These are phyloP conservation scores for Xiphophorus birchmanni DNA, from an alignment of 2,797 vertebrate species.

Conservation along the genomic window DNA sequence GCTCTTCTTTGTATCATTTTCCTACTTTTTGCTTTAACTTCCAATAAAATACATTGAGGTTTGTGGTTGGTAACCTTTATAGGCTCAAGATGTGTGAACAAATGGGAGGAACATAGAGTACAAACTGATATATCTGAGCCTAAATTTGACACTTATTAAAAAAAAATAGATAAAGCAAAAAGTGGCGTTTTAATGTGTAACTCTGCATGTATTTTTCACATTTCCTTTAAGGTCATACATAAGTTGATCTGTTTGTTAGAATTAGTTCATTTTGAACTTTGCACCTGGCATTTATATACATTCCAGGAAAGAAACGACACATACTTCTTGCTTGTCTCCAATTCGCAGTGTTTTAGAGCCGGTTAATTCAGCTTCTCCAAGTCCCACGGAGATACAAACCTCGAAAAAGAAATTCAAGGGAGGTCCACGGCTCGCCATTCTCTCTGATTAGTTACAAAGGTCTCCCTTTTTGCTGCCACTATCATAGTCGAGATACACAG, in stretches of 20 bases:
- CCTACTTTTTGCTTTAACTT: neutral
- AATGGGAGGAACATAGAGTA: neutral
- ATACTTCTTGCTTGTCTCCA: constrained; percentile 47
- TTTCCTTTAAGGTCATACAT: constrained; percentile 2
- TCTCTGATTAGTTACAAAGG: constrained; percentile 76
- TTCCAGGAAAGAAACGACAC: constrained; percentile 48
- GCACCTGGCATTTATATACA: constrained; percentile 48
- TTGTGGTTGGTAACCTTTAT: neutral
- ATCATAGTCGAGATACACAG: constrained; percentile 55
- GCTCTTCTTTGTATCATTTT: neutral
- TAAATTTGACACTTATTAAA: constrained; percentile 33
- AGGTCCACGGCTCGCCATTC: constrained; percentile 65
- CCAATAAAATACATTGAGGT: neutral
- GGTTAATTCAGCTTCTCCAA: constrained; percentile 66
- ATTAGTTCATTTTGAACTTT: constrained; percentile 43
- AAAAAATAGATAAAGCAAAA: constrained; percentile 56
- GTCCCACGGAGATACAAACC: constrained; percentile 52
- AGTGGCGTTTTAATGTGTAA: constrained; percentile 40
- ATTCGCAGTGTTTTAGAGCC: constrained; percentile 58
- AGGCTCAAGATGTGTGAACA: neutral
- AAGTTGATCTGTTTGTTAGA: constrained; percentile 57
- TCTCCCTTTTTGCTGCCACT: constrained; percentile 54
- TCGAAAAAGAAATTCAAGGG: constrained; percentile 39
- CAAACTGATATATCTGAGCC: constrained; percentile 3
- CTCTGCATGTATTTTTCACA: constrained; percentile 2